Percentiles rank a stretch among this genome's conserved stretches.
phyloP scores from a whole-genome alignment of 1,140 invertebrate genomes.

The Yoshiicerus persimilis region DNA sequence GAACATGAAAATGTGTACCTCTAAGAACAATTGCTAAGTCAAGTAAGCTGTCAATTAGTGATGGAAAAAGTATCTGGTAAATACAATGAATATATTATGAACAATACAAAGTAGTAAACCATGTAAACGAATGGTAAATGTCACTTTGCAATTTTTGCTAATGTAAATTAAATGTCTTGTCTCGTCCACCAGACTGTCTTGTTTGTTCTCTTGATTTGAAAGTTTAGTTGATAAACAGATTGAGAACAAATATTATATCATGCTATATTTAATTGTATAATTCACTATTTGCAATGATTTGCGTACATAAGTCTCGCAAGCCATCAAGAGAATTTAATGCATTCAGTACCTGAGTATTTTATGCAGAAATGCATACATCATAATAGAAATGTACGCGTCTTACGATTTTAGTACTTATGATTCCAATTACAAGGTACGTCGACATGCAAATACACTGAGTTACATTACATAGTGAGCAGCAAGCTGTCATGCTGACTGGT shows the following conservation, averaged over 20 bases:
- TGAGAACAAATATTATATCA: not conserved
- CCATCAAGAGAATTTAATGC: not conserved
- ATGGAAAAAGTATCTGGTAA: not conserved
- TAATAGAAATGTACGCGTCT: not conserved
- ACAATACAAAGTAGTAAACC: not conserved
- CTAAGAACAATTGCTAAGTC: not conserved
- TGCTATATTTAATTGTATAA: not conserved
- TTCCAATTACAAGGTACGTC: not conserved
- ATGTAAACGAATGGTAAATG: not conserved
- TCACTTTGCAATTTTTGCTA: not conserved
- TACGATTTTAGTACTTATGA: not conserved
- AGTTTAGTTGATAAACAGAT: not conserved
- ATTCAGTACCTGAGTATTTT: not conserved
- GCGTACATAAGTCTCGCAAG: not conserved
- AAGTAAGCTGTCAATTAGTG: not conserved
- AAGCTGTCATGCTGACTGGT: not conserved
- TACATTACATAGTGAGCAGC: not conserved
- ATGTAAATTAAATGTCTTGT: not conserved
- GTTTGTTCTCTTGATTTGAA: not conserved
- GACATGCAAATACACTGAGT: not conserved
- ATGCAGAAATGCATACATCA: not conserved
- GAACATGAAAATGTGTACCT: not conserved
- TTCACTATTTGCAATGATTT: not conserved
- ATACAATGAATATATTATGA: not conserved
- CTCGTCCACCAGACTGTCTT: not conserved